These are phyloP conservation scores for Sinohyriopsis cumingii DNA, from an alignment of 2,888 invertebrate species.

Conservation along the genomic window DNA sequence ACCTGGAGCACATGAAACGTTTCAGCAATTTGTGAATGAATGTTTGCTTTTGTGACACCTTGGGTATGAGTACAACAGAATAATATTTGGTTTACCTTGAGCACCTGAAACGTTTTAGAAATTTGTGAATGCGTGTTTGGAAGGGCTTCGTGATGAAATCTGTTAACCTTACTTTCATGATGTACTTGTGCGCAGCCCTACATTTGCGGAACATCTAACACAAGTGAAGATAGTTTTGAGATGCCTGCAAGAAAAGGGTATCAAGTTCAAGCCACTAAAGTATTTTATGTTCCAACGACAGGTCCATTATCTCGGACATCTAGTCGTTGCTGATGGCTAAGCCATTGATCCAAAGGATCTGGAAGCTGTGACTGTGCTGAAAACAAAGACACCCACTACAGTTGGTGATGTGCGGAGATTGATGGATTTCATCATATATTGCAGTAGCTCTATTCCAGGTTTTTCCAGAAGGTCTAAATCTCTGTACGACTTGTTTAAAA, in stretches of 20 bases:
- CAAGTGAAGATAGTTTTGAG: constrained; percentile 14
- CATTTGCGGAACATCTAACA: constrained; percentile 15
- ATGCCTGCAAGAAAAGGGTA: constrained; percentile 14
- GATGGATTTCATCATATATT: constrained; percentile 25
- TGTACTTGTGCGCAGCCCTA: constrained; percentile 10
- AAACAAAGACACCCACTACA: constrained; percentile 17
- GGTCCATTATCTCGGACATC: constrained; percentile 30
- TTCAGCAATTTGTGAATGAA: constrained; percentile 21
- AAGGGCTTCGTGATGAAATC: constrained; percentile 13
- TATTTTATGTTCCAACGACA: constrained; percentile 21
- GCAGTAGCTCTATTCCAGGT: constrained; percentile 21
- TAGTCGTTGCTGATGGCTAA: constrained; percentile 26
- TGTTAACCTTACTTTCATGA: constrained; percentile 28
- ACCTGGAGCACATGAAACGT: constrained; percentile 13
- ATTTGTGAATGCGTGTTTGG: constrained; percentile 17
- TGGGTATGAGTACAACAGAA: constrained; percentile 26
- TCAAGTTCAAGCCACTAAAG: constrained; percentile 33
- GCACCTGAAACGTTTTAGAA: constrained; percentile 17
- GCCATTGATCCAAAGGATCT: constrained; percentile 19
- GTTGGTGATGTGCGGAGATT: constrained; percentile 22
- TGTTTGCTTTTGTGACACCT: constrained; percentile 22
- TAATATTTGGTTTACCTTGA: constrained; percentile 19
- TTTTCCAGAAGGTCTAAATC: constrained; percentile 14
- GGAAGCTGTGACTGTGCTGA: constrained; percentile 13
- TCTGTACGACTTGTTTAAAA: constrained; percentile 13